Percentiles rank a stretch among this genome's conserved stretches.
Conservation (phyloP, 2,888 invertebrate genomes). For the Micoletzkya japonica region DNA sequence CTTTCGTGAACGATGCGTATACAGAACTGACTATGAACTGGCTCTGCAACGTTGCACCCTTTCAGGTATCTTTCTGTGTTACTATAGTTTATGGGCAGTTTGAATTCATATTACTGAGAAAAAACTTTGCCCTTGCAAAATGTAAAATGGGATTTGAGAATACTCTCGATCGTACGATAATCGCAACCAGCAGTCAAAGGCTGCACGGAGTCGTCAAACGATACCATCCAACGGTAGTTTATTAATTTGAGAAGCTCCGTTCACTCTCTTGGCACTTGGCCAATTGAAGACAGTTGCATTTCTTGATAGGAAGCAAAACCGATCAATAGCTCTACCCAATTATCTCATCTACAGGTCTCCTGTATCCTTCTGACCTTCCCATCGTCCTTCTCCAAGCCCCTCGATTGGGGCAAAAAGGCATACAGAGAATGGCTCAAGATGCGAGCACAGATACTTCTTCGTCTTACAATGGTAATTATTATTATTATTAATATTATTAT, state of each 20-base stretch:
- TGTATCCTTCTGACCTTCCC: constrained; percentile 28
- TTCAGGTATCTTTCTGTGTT: constrained; percentile 34
- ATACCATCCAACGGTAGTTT: constrained; percentile 41
- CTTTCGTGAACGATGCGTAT: constrained; percentile 53
- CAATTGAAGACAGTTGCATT: background rate
- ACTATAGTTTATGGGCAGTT: background rate
- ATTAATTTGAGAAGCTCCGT: constrained; percentile 15
- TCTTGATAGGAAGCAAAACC: constrained; percentile 28
- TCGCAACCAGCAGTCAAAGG: constrained; percentile 43
- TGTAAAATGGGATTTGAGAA: constrained; percentile 30
- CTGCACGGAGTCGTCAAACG: constrained; percentile 39
- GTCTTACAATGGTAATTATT: constrained; percentile 7
- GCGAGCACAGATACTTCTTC: constrained; percentile 42
- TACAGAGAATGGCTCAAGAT: constrained; percentile 53
- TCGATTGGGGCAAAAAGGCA: constrained; percentile 50
- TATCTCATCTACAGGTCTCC: constrained; percentile 30
- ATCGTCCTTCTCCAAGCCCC: constrained; percentile 36
- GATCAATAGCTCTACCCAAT: constrained; percentile 22
- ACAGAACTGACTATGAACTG: constrained; percentile 56
- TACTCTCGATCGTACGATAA: constrained; percentile 41
- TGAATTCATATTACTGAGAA: constrained; percentile 14
- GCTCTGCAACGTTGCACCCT: constrained; percentile 54
- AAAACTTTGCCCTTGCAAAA: constrained; percentile 22
- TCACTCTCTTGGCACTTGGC: background rate
- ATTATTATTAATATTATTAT: background rate